Evolutionary conservation across 2,113 vertebrate genomes (phyloP).

Genomic region (Lathamus discolor): DNA sequence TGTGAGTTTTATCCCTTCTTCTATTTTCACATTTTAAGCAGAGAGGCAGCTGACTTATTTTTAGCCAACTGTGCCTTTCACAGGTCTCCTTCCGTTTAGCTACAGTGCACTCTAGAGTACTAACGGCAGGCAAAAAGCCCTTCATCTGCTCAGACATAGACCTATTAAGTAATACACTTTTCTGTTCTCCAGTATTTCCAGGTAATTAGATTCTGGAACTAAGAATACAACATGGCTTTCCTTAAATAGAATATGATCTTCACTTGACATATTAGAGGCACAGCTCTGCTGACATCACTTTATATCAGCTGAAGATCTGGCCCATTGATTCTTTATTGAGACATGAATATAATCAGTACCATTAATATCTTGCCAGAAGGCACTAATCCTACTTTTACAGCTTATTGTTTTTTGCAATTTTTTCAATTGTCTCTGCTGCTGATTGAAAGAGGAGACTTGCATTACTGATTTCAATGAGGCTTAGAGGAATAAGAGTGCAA

Average conservation of each 20-base stretch:
- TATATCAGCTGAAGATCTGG: neutral
- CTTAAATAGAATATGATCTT: neutral
- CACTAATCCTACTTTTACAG: neutral
- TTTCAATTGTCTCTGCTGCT: neutral
- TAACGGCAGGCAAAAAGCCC: neutral
- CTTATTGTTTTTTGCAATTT: neutral
- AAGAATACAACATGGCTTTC: neutral
- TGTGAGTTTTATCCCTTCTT: neutral
- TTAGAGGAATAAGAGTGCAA: neutral
- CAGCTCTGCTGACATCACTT: neutral
- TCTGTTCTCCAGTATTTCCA: neutral
- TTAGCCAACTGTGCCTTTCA: neutral
- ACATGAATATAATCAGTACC: neutral
- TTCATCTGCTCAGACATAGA: neutral
- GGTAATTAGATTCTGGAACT: neutral
- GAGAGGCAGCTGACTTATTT: neutral
- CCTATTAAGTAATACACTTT: neutral
- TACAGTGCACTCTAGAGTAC: neutral
- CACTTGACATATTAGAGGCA: neutral
- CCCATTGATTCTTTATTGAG: neutral
- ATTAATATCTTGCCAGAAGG: conserved; percentile 11
- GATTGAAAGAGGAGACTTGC: neutral
- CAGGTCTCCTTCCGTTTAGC: neutral
- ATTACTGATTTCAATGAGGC: neutral
- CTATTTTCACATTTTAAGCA: neutral